Conservation (phyloP, 1,140 invertebrate genomes). For the Drosophila saltans region DNA sequence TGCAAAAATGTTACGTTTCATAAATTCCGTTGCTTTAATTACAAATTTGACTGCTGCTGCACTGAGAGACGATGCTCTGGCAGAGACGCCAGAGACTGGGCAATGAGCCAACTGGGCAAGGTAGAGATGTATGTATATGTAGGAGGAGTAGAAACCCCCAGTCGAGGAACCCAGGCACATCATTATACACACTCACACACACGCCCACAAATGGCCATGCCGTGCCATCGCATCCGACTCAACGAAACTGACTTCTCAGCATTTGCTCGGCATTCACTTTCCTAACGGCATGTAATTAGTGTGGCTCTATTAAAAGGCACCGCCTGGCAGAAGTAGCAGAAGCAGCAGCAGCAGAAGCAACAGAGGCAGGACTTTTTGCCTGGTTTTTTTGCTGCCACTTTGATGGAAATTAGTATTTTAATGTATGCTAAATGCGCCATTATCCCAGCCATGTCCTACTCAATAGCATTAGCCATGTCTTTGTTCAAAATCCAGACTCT, state of each 20-base stretch:
- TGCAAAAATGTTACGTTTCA: constrained; percentile 78
- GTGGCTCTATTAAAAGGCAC: constrained; percentile 81
- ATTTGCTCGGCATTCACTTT: constrained; percentile 65
- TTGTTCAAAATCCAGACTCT: constrained; percentile 48
- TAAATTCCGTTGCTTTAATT: constrained; percentile 79
- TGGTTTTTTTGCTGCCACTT: constrained; percentile 58
- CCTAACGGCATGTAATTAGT: constrained; percentile 80
- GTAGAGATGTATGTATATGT: neutral
- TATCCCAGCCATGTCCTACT: constrained; percentile 68
- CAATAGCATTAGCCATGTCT: constrained; percentile 48
- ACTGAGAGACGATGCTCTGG: constrained; percentile 1
- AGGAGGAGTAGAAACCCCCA: neutral
- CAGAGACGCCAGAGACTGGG: constrained; percentile 23
- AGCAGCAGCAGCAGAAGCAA: constrained; percentile 18
- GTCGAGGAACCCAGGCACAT: neutral
- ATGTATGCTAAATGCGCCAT: constrained; percentile 79
- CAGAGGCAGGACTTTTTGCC: constrained; percentile 39
- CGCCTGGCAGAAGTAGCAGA: constrained; percentile 54
- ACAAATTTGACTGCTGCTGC: constrained; percentile 71
- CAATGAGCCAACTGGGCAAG: constrained; percentile 37
- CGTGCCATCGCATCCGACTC: constrained; percentile 8
- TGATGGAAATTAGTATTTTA: constrained; percentile 80
- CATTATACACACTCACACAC: constrained; percentile 23
- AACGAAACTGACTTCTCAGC: constrained; percentile 42
- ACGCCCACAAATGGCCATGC: neutral